Conservation (phyloP, 2,797 vertebrate genomes). For the Valencia hispanica region DNA sequence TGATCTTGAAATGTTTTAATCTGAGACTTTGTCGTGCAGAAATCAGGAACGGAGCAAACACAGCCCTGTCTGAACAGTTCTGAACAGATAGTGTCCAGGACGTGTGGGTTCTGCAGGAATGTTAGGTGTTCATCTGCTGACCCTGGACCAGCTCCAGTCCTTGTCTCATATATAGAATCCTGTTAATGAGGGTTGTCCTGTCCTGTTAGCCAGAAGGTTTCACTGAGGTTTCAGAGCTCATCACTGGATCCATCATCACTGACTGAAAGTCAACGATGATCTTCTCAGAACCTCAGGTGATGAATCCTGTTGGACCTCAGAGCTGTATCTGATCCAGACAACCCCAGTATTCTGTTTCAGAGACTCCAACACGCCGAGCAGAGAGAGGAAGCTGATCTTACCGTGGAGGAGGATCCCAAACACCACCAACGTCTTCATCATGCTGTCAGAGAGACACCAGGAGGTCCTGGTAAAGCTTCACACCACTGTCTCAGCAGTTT, state of each 20-base stretch:
- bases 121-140: not conserved
- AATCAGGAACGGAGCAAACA: not conserved
- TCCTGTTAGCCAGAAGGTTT: not conserved
- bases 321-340: no score
- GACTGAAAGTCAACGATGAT: no score
- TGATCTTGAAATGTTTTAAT: no score
- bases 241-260: no score
- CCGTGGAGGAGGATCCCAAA: not conserved
- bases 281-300: no score
- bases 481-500: not conserved
- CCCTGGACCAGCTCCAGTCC: not conserved
- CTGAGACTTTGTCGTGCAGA: not conserved
- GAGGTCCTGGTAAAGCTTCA: no score
- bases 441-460: not conserved
- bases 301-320: no score
- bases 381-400: not conserved
- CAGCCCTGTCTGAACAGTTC: no score
- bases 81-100: not conserved
- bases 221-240: no score
- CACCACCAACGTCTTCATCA: not conserved
- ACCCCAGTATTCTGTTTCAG: not conserved
- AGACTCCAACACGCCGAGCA: not conserved
- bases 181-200: not conserved
- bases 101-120: not conserved
- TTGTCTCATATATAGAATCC: not conserved